Percentiles rank a stretch among this genome's conserved stretches.
Conservation (phyloP, 2,888 invertebrate genomes). For the Trichopria drosophilae region DNA sequence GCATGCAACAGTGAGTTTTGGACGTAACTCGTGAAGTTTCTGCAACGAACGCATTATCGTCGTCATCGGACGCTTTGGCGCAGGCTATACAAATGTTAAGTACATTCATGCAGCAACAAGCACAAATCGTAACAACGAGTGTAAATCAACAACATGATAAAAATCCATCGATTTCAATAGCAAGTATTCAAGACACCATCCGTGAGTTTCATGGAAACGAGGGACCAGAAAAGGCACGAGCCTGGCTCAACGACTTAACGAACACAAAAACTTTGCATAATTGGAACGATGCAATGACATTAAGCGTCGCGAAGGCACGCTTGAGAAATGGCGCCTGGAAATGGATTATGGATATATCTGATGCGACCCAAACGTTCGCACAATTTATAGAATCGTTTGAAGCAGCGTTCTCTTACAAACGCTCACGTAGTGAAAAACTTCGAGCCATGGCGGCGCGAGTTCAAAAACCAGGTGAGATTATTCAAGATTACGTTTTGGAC, state of each 20-base stretch:
- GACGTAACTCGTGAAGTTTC: no score
- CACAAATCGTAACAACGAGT: no score
- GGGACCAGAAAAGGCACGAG: constrained; percentile 20
- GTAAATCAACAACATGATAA: no score
- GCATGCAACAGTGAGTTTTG: no score
- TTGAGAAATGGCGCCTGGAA: constrained; percentile 15
- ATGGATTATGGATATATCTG: constrained; percentile 14
- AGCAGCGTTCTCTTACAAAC: constrained; percentile 4
- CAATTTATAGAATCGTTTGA: background rate
- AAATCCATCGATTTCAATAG: background rate
- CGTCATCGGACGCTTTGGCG: no score
- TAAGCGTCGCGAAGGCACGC: constrained; percentile 11
- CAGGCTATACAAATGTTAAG: no score
- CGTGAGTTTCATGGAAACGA: constrained; percentile 18
- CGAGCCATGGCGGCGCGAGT: constrained; percentile 11
- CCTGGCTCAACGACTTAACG: constrained; percentile 11
- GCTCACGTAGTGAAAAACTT: constrained; percentile 13
- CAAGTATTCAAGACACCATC: background rate
- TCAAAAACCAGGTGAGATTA: constrained; percentile 1
- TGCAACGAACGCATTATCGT: no score
- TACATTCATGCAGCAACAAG: no score
- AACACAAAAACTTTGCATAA: constrained; percentile 11
- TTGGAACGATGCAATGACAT: constrained; percentile 10
- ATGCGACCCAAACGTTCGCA: background rate
- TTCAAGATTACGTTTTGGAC: constrained; percentile 25